Evolutionary conservation across 2,888 invertebrate genomes (phyloP), one percentile per base, ranked within the genome.

Genomic region (Hypselothyrea guttata): DNA sequence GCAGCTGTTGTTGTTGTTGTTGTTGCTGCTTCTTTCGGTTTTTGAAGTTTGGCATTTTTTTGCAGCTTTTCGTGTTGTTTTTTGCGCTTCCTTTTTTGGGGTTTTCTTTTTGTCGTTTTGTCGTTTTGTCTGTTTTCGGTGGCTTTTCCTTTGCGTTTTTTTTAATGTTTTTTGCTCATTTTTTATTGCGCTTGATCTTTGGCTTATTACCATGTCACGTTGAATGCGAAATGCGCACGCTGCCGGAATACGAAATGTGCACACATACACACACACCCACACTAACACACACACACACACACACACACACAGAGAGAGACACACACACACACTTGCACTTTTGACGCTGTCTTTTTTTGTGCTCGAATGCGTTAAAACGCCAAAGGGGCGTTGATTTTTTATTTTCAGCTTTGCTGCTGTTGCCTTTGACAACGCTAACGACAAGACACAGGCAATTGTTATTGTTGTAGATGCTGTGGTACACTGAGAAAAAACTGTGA

Each of bases 181-280:
- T 81, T 77, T 79, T 74, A 75, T 84, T 77, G 70, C 73, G 75
- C 83, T 85, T 85, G 81, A 88, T 87, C 87, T 88, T 86, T 86
- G 79, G 79, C 86, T 86, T 87, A 87, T 87, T 87, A 86, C 81
- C 84, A 81, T 86, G 86, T 85, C 83, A 83, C 81, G 78, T 76
- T 79, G 75, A 77, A 75, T 70, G 60, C 65, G 83, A 78, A 81
- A 66, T 68, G 68, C 68, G 71, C 60, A 85, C 76, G 81, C 79
- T 73, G 66, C 61, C 47, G 55, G 76, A 70, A 68, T 71, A 68
- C 66, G 53, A 71, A 79, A 70, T 63, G 49, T 47, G 30, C 60
- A 57, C 58, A 35, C 33, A 40, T 31, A 53, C 27, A 55, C 30
- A 53, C 37, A 48, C 42, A 48, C 27, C 44, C 22, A 15, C 33